Conservation (phyloP, 2,113 vertebrate species). For the Lophochroa leadbeateri region DNA sequence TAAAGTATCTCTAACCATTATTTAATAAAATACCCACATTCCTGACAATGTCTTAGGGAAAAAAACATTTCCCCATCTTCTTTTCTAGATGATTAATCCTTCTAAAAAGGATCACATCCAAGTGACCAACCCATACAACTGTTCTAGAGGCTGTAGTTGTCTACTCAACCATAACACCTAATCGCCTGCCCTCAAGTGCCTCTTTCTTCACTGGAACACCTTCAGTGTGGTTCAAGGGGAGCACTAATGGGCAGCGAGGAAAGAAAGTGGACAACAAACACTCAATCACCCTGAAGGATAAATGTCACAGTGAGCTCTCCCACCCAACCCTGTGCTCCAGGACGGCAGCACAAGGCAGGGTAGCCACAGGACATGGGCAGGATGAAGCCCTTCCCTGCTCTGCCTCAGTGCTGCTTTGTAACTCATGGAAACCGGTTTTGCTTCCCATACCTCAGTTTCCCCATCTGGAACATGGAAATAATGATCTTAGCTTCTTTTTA, state of each 20-base stretch:
- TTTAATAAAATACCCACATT: neutral
- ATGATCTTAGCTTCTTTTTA: conserved; percentile 28
- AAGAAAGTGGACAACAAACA: neutral
- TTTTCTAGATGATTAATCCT: neutral
- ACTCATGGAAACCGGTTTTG: neutral
- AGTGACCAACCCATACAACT: neutral
- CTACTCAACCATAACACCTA: neutral
- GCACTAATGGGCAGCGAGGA: neutral
- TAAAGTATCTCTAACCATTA: neutral
- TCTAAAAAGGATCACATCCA: neutral
- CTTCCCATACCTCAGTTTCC: neutral
- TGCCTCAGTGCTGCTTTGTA: neutral
- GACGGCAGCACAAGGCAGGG: neutral
- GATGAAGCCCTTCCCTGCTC: neutral
- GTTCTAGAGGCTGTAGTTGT: neutral
- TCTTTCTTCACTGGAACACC: neutral
- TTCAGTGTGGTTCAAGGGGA: neutral
- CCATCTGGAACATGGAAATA: neutral
- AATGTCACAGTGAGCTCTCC: neutral
- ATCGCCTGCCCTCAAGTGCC: accelerated
- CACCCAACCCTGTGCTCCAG: neutral
- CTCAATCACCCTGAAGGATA: neutral
- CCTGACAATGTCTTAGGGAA: neutral
- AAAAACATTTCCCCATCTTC: neutral
- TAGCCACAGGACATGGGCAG: accelerated